Conservation (phyloP, 2,888 invertebrate genomes). For the Abrostola triplasia region DNA sequence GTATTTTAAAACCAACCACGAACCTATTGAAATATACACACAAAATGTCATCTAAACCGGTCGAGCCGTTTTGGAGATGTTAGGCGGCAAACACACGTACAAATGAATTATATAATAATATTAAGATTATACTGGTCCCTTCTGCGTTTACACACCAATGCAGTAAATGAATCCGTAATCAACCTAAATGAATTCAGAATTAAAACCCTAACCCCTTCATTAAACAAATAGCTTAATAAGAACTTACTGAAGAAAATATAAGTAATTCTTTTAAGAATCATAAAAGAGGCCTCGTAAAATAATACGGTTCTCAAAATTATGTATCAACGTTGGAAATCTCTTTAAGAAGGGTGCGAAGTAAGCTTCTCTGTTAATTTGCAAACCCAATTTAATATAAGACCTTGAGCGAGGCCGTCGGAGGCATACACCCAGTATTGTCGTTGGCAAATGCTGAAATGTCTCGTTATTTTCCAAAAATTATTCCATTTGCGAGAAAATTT, state of each 20-base stretch:
- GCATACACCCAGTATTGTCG: conserved; percentile 9
- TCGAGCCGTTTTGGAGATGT: too few relatives aligned
- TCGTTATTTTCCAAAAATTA: conserved; percentile 29
- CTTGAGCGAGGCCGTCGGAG: conserved; percentile 4
- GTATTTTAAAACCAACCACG: too few relatives aligned
- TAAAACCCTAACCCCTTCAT: neutral
- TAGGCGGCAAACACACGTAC: too few relatives aligned
- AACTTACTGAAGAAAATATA: conserved; percentile 9
- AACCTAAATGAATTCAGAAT: too few relatives aligned
- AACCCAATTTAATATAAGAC: conserved; percentile 43
- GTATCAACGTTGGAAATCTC: conserved; percentile 55
- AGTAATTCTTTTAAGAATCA: conserved; percentile 6
- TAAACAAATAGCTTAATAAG: neutral
- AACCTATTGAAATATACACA: too few relatives aligned
- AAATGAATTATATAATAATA: too few relatives aligned
- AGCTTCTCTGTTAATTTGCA: conserved; percentile 53
- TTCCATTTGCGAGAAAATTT: conserved; percentile 21
- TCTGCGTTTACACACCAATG: too few relatives aligned
- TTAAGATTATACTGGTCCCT: too few relatives aligned
- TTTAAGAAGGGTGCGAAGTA: conserved; percentile 39
- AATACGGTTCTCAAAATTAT: conserved; percentile 51
- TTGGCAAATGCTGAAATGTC: conserved; percentile 10
- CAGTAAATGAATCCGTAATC: too few relatives aligned
- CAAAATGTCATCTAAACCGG: too few relatives aligned
- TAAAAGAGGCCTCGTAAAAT: conserved; percentile 42